Conservation (phyloP, 2,113 vertebrate genomes). For the Chamaea fasciata region DNA sequence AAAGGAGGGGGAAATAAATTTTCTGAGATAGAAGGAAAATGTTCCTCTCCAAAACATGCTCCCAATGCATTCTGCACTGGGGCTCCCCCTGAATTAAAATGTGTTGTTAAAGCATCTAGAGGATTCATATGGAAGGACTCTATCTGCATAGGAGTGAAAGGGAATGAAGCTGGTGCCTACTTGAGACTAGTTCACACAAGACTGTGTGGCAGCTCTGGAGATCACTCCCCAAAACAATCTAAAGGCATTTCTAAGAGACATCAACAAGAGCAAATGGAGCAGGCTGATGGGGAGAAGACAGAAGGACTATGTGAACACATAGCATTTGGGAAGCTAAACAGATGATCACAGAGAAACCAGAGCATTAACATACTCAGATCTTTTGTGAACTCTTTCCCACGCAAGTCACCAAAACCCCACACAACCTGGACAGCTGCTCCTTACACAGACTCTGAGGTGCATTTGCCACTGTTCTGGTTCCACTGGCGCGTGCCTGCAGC, state of each 20-base stretch:
- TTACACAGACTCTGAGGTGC: background rate
- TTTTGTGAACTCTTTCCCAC: background rate
- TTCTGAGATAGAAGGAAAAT: background rate
- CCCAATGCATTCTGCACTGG: background rate
- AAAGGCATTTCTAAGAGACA: background rate
- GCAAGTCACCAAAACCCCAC: background rate
- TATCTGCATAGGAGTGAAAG: background rate
- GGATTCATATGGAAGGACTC: background rate
- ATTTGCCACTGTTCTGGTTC: background rate
- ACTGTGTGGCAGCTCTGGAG: background rate
- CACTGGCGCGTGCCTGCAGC: background rate
- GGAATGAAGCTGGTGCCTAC: background rate
- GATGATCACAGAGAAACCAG: background rate
- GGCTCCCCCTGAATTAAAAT: background rate
- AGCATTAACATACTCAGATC: background rate
- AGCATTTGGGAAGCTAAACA: background rate
- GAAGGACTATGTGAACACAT: background rate
- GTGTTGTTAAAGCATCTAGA: background rate
- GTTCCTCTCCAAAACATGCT: background rate
- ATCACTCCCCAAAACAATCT: background rate
- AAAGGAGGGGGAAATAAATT: background rate
- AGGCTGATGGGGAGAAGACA: background rate
- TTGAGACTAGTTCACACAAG: background rate
- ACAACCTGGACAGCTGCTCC: background rate
- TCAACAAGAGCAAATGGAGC: background rate